Conservation (phyloP, 2,888 invertebrate species). For the Diabrotica balteata region DNA sequence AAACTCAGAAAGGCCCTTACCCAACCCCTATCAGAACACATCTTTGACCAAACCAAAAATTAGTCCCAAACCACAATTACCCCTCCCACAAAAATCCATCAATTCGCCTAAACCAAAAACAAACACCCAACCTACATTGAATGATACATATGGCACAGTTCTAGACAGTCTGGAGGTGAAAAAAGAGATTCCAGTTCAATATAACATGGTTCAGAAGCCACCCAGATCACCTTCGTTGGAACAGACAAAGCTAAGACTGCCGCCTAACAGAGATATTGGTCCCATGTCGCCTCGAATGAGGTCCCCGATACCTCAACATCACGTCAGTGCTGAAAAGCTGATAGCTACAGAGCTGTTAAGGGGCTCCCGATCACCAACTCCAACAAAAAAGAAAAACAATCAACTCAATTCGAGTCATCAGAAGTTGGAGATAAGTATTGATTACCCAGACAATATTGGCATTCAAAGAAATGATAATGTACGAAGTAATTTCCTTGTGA, state of each 20-base stretch:
- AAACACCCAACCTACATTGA: constrained; percentile 32
- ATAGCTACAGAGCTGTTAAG: constrained; percentile 57
- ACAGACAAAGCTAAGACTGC: constrained; percentile 54
- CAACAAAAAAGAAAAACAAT: constrained; percentile 34
- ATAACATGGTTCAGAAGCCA: constrained; percentile 27
- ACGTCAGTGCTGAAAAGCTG: constrained; percentile 56
- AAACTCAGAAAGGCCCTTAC: constrained; percentile 55
- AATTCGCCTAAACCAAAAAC: constrained; percentile 11
- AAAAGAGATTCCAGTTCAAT: constrained; percentile 15
- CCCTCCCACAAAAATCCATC: not conserved
- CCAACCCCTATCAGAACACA: constrained; percentile 53
- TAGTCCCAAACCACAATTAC: constrained; percentile 34
- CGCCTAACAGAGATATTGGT: constrained; percentile 55
- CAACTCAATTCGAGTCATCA: constrained; percentile 46
- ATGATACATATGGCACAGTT: constrained; percentile 55
- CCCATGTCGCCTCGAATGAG: constrained; percentile 55
- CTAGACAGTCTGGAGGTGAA: constrained; percentile 48
- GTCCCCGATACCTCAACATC: constrained; percentile 57
- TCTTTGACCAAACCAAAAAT: constrained; percentile 28
- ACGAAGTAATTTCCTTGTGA: constrained; percentile 24
- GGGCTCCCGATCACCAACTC: constrained; percentile 44
- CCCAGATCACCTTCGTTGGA: constrained; percentile 54
- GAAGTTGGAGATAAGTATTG: constrained; percentile 49
- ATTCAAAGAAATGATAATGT: constrained; percentile 8
- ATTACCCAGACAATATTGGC: constrained; percentile 48